phyloP scores from a whole-genome alignment of 1,140 invertebrate genomes.

The Lepidurus packardi region DNA sequence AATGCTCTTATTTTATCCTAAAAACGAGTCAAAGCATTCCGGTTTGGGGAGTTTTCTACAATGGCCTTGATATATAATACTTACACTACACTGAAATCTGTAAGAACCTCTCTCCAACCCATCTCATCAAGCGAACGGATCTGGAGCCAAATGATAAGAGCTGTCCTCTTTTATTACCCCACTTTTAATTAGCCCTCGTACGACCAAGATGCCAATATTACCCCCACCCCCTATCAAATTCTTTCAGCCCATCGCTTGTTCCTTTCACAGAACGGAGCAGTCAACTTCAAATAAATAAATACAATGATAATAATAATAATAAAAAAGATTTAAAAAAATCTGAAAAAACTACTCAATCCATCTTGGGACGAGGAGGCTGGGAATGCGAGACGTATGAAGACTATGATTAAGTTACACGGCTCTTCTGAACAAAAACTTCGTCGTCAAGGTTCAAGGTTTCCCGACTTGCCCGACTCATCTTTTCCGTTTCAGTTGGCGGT shows the following conservation, averaged over 20 bases:
- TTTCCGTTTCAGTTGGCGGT: background rate
- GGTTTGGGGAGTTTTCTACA: background rate
- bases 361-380: background rate
- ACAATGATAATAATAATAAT: too few species aligned
- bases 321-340: background rate
- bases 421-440: background rate
- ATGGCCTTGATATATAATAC: background rate
- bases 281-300: too few species aligned
- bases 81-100: too few species aligned
- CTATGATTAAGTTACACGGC: slow-evolving; percentile 3
- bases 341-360: background rate
- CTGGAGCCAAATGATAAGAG: background rate
- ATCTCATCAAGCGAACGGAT: background rate
- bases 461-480: background rate
- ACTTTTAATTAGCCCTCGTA: background rate
- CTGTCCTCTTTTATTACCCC: background rate
- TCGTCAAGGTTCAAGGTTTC: background rate
- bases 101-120: background rate
- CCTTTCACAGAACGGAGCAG: too few species aligned
- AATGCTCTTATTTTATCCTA: background rate
- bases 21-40: background rate
- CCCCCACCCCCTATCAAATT: background rate
- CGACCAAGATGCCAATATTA: background rate
- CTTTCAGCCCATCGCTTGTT: background rate
- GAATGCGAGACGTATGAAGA: background rate